Percentiles rank a stretch among this genome's conserved stretches.
Evolutionary conservation across 2,888 invertebrate genomes (phyloP).

Genomic region (Buathra laborator): DNA sequence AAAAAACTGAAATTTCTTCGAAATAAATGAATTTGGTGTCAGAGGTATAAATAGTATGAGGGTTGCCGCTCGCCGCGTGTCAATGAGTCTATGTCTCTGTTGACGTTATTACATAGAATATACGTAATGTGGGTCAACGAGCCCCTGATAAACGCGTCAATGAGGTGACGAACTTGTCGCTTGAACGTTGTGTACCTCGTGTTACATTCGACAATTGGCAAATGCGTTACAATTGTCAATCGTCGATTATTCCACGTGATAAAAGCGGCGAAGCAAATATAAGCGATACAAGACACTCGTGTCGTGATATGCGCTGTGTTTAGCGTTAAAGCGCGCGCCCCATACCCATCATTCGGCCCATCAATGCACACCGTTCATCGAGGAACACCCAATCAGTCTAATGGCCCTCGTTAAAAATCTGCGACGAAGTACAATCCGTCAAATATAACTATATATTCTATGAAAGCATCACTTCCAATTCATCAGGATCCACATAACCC

Average conservation of each 20-base stretch:
- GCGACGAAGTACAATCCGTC: slow-evolving; percentile 57
- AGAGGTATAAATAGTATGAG: background rate
- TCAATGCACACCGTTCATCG: slow-evolving; percentile 56
- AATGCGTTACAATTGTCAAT: background rate
- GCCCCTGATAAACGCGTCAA: slow-evolving; percentile 33
- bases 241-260: slow-evolving; percentile 37
- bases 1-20: no score
- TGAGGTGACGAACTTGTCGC: slow-evolving; percentile 73
- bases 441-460: slow-evolving; percentile 6
- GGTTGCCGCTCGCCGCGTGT: slow-evolving; percentile 13
- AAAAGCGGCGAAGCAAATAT: slow-evolving; percentile 11
- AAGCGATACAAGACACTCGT: background rate
- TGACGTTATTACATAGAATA: slow-evolving; percentile 1
- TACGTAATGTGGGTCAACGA: slow-evolving; percentile 57
- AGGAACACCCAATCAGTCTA: slow-evolving; percentile 66
- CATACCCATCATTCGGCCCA: no score
- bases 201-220: slow-evolving; percentile 12
- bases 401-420: slow-evolving; percentile 67
- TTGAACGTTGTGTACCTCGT: slow-evolving; percentile 72
- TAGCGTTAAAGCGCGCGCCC: slow-evolving; percentile 47
- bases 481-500: background rate
- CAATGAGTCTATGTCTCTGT: slow-evolving; percentile 8
- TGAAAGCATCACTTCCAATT: background rate
- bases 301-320: slow-evolving; percentile 53
- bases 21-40: background rate